Evolutionary conservation across 2,888 invertebrate genomes (phyloP).

Genomic region (Eremobia ochroleuca): DNA sequence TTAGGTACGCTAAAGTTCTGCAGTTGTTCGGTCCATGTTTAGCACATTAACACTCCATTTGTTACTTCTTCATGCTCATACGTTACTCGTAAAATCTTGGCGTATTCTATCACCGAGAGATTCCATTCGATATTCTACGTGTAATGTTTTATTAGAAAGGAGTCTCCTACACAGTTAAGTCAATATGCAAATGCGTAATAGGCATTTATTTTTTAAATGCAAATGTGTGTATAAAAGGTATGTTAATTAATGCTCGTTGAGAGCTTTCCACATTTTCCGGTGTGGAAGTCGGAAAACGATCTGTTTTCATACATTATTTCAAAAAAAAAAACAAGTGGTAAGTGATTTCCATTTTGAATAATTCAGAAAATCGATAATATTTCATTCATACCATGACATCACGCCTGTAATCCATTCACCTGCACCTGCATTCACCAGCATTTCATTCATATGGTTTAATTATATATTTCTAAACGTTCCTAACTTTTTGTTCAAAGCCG

Average conservation of each 20-base stretch:
- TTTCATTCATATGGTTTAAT: neutral
- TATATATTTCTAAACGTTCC: neutral
- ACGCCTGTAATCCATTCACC: neutral
- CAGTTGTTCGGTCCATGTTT: neutral
- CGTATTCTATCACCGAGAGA: conserved; percentile 28
- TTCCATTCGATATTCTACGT: conserved; percentile 37
- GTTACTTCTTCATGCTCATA: neutral
- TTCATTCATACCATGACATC: neutral
- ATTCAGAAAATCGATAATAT: neutral
- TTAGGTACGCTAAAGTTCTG: neutral
- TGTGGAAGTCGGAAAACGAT: conserved; percentile 6
- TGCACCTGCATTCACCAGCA: neutral
- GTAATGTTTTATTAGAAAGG: conserved; percentile 56
- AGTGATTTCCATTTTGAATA: neutral
- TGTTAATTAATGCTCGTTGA: conserved; percentile 21
- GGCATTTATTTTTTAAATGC: conserved; percentile 10
- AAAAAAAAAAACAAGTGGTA: neutral
- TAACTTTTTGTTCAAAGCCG: conserved; percentile 1
- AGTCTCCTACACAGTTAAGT: conserved; percentile 30
- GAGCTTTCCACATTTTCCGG: conserved; percentile 35
- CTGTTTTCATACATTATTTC: neutral
- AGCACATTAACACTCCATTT: conserved; percentile 20
- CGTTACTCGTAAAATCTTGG: conserved; percentile 9
- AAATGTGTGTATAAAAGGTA: conserved; percentile 29
- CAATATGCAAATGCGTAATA: conserved; percentile 41